Evolutionary conservation across 2,888 invertebrate genomes (phyloP).

Genomic region (Stenodema calcarata): DNA sequence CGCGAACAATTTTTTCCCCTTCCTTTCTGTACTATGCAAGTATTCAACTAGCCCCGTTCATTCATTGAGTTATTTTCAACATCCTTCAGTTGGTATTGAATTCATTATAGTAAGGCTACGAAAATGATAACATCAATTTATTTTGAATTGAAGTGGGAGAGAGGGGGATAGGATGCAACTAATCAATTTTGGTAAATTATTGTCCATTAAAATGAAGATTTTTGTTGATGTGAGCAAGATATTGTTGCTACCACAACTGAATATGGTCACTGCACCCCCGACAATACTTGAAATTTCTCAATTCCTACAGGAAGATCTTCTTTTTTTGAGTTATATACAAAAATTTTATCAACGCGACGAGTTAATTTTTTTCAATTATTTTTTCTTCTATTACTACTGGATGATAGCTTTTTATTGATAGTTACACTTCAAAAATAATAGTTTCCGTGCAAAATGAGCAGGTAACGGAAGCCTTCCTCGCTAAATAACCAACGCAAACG

Average conservation of each 20-base stretch:
- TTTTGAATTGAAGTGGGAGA: background rate
- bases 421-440: background rate
- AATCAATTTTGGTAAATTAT: background rate
- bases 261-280: background rate
- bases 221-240: background rate
- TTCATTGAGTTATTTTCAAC: too few species aligned
- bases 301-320: background rate
- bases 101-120: too few species aligned
- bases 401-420: background rate
- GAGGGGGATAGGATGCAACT: background rate
- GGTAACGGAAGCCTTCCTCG: background rate
- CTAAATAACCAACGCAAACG: background rate
- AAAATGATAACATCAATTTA: background rate
- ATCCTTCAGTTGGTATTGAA: too few species aligned
- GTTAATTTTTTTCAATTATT: background rate
- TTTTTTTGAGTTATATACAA: background rate
- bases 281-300: background rate
- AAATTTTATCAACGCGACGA: background rate
- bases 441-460: conserved; percentile 3
- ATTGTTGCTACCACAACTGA: background rate
- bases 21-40: too few species aligned
- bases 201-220: conserved; percentile 15
- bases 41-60: too few species aligned
- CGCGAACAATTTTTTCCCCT: too few species aligned
- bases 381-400: background rate